Conservation (phyloP, 2,113 vertebrate species). For the Platysternon megacephalum region DNA sequence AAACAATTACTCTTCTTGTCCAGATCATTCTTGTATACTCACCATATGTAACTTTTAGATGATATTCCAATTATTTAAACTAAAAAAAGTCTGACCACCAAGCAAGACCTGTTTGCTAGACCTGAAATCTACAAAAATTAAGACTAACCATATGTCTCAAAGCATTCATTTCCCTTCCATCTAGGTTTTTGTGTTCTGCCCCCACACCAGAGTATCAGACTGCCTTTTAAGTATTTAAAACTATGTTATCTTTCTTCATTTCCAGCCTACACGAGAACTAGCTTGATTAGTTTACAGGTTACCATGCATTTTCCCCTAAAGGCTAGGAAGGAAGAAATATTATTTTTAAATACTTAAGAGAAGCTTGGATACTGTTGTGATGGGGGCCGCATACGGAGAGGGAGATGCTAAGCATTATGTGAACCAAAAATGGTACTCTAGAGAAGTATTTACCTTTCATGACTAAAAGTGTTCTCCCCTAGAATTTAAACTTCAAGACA, state of each 20-base stretch:
- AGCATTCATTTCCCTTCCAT: neutral
- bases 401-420: neutral
- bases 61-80: neutral
- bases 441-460: neutral
- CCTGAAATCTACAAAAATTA: neutral
- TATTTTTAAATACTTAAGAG: neutral
- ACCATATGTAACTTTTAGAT: conserved; percentile 16
- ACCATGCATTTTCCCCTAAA: neutral
- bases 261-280: neutral
- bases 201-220: neutral
- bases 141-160: neutral
- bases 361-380: neutral
- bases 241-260: neutral
- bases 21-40: conserved; percentile 21
- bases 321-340: conserved; percentile 17
- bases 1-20: neutral
- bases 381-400: neutral
- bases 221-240: neutral
- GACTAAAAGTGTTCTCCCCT: neutral
- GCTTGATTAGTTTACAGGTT: neutral
- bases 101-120: neutral
- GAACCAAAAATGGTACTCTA: neutral
- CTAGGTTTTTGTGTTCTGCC: neutral
- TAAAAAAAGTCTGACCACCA: neutral
- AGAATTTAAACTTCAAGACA: neutral